Evolutionary conservation across 2,888 invertebrate genomes (phyloP).

Genomic region (Nemapogon koenigi): DNA sequence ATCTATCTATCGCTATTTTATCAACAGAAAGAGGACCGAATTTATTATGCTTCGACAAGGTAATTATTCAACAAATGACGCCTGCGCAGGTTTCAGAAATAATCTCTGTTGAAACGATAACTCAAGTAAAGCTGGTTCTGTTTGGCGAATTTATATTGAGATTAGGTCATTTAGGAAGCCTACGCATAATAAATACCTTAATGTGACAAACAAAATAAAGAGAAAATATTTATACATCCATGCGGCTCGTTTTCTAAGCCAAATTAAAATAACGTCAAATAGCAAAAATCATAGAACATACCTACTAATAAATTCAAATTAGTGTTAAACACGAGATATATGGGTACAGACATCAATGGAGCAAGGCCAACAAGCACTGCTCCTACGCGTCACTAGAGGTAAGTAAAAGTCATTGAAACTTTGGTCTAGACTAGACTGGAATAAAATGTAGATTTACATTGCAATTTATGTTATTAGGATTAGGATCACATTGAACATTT

Average conservation of each 20-base stretch:
- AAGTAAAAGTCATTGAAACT: too few relatives aligned
- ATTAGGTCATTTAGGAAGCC: slow-evolving; percentile 29
- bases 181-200: slow-evolving; percentile 16
- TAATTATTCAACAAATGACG: slow-evolving; percentile 31
- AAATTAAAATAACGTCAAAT: too few relatives aligned
- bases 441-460: too few relatives aligned
- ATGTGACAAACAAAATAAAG: background rate
- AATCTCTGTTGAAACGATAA: slow-evolving; percentile 30
- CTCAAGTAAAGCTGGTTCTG: slow-evolving; percentile 22
- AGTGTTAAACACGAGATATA: too few relatives aligned
- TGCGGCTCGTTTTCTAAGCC: too few relatives aligned
- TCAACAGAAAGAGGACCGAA: slow-evolving; percentile 16
- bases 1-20: slow-evolving; percentile 17
- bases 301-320: too few relatives aligned
- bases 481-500: too few relatives aligned
- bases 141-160: slow-evolving; percentile 24
- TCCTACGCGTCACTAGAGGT: slow-evolving; percentile 47
- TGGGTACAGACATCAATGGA: slow-evolving; percentile 22
- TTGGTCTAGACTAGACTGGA: too few relatives aligned
- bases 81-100: slow-evolving; percentile 27
- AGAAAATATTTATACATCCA: background rate
- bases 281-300: too few relatives aligned
- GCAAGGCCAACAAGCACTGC: slow-evolving; percentile 55
- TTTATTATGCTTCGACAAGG: slow-evolving; percentile 22
- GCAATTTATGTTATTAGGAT: too few relatives aligned